A percentile compares a stretch with the other conserved stretches of the same genome.
phyloP scores from a whole-genome alignment of 2,888 invertebrate species.

The Sesia bembeciformis region DNA sequence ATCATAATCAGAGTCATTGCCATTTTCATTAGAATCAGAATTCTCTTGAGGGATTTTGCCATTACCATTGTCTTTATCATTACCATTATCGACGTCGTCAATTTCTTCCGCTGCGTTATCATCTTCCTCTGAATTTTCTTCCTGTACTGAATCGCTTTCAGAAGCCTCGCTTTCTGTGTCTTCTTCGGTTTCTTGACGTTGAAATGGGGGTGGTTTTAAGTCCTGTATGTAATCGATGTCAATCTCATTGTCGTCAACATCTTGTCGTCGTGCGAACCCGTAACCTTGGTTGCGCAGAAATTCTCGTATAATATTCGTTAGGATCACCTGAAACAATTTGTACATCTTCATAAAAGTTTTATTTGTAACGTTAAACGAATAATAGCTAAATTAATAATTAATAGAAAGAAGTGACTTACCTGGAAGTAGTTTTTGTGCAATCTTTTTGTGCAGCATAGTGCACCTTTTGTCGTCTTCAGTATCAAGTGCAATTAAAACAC shows the following conservation, averaged over 20 bases:
- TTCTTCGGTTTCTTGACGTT: slow-evolving; percentile 37
- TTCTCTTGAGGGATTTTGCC: slow-evolving; percentile 28
- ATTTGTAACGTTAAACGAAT: too few relatives aligned
- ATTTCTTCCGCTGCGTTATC: slow-evolving; percentile 32
- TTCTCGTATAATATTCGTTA: slow-evolving; percentile 12
- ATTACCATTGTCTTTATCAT: slow-evolving; percentile 1
- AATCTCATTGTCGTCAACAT: slow-evolving; percentile 32
- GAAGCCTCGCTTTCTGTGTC: slow-evolving; percentile 12
- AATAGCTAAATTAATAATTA: too few relatives aligned
- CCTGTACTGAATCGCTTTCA: slow-evolving; percentile 15
- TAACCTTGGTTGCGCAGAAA: slow-evolving; percentile 8
- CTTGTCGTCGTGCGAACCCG: slow-evolving; percentile 20
- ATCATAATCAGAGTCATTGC: slow-evolving; percentile 35
- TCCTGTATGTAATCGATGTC: slow-evolving; percentile 27
- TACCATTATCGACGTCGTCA: slow-evolving; percentile 15
- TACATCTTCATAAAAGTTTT: neutral
- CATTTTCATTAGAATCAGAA: slow-evolving; percentile 24
- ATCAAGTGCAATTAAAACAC: too few relatives aligned
- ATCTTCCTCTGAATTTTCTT: slow-evolving; percentile 14
- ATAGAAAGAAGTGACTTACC: too few relatives aligned
- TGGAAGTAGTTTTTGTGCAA: too few relatives aligned
- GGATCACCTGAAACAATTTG: slow-evolving; percentile 10
- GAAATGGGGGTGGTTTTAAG: slow-evolving; percentile 31
- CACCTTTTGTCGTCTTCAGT: too few relatives aligned
- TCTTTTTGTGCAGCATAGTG: too few relatives aligned